These are phyloP conservation scores for Digitonthophagus gazella DNA, from an alignment of 2,888 invertebrate species.

Conservation along the genomic window DNA sequence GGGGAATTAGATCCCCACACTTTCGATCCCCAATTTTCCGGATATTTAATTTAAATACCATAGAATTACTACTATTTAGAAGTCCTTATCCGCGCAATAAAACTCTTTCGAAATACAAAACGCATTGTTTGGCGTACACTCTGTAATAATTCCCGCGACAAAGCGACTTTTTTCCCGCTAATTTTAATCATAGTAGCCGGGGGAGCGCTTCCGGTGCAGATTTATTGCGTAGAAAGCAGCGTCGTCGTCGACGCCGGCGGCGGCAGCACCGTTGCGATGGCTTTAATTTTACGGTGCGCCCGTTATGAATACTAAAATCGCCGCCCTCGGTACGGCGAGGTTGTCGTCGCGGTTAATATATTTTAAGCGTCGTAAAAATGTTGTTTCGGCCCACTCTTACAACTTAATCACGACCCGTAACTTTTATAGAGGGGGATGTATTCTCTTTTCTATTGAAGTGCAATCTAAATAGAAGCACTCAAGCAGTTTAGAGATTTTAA, in stretches of 20 bases:
- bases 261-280: not conserved
- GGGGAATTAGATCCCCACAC: not conserved
- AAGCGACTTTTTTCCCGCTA: not conserved
- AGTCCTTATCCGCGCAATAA: not conserved
- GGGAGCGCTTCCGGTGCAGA: not conserved
- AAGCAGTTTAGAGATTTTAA: too few species aligned
- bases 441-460: too few species aligned
- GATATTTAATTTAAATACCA: not conserved
- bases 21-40: not conserved
- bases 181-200: not conserved
- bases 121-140: not conserved
- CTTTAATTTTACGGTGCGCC: not conserved
- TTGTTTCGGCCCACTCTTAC: slow-evolving; percentile 13
- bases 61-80: not conserved
- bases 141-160: not conserved
- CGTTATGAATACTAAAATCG: not conserved
- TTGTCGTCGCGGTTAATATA: slow-evolving; percentile 15
- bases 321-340: not conserved
- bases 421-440: not conserved
- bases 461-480: too few species aligned
- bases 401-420: slow-evolving; percentile 9
- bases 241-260: not conserved
- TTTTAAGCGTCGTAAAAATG: slow-evolving; percentile 15
- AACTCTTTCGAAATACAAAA: not conserved
- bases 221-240: not conserved